phyloP scores from a whole-genome alignment of 2,888 invertebrate genomes.

The Hipparchia semele region DNA sequence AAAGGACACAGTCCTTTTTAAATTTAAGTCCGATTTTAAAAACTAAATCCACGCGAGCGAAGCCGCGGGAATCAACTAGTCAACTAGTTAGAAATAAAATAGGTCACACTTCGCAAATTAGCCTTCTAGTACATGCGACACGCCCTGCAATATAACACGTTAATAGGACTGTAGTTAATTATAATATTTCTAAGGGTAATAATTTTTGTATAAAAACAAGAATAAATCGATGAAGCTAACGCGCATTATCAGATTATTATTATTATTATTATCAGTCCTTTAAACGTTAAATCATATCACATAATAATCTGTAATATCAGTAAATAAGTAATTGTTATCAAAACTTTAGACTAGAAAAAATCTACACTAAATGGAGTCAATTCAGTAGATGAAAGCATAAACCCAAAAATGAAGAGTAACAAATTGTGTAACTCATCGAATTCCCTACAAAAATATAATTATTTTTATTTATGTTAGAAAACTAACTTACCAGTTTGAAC shows the following conservation, averaged over 20 bases:
- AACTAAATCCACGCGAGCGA: too few relatives aligned
- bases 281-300: neutral
- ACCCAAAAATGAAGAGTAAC: neutral
- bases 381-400: too few relatives aligned
- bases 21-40: too few relatives aligned
- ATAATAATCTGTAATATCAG: neutral
- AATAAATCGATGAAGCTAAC: conserved; percentile 4
- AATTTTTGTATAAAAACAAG: neutral
- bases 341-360: neutral
- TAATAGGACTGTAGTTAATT: neutral
- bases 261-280: neutral
- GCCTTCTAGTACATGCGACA: conserved; percentile 21
- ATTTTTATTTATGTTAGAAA: neutral
- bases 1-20: too few relatives aligned
- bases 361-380: neutral
- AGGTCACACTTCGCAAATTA: conserved; percentile 30
- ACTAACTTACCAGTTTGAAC: neutral
- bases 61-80: too few relatives aligned
- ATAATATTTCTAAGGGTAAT: neutral
- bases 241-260: neutral
- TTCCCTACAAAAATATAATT: neutral
- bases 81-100: conserved; percentile 6
- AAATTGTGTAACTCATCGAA: neutral
- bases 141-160: conserved; percentile 20
- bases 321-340: neutral